Evolutionary conservation across 2,888 invertebrate genomes (phyloP).

Genomic region (Ichneumoninae sp.): DNA sequence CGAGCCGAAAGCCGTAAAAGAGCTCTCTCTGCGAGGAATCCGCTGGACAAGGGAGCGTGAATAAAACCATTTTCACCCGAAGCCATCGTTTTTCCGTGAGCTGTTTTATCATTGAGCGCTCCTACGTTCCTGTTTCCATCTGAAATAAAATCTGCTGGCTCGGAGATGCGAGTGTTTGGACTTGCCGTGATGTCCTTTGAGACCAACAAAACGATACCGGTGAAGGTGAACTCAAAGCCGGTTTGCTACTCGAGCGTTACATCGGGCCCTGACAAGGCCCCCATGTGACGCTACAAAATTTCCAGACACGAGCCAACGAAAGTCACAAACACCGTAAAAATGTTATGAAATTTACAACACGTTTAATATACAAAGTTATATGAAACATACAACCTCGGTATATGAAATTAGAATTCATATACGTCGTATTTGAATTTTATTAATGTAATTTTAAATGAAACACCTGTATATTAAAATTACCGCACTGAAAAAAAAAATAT

Average conservation of each 20-base stretch:
- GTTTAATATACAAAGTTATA: no score
- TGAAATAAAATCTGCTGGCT: conserved; percentile 9
- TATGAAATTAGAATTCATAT: no score
- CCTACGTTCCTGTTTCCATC: not conserved
- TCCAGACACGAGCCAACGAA: conserved; percentile 3
- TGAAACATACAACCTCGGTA: no score
- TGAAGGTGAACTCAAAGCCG: conserved; percentile 55
- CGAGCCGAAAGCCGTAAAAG: conserved; percentile 35
- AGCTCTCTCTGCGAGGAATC: conserved; percentile 19
- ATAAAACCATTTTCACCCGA: conserved; percentile 41
- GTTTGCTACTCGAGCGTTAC: conserved; percentile 7
- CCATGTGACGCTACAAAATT: conserved; percentile 29
- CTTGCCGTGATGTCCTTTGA: conserved; percentile 72
- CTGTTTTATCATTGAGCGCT: conserved; percentile 12
- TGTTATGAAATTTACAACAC: no score
- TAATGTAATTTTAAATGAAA: no score
- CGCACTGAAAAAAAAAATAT: no score
- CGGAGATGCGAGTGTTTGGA: conserved; percentile 67
- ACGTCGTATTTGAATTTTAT: no score
- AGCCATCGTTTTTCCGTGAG: conserved; percentile 16
- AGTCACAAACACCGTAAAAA: not conserved
- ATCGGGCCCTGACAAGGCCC: no score
- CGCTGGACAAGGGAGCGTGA: conserved; percentile 9
- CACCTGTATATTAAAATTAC: no score
- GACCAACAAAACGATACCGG: conserved; percentile 71